Evolutionary conservation across 1,140 invertebrate genomes (phyloP), one percentile per base, ranked within the genome.

Genomic region (Mycetomoellerius zeteki): DNA sequence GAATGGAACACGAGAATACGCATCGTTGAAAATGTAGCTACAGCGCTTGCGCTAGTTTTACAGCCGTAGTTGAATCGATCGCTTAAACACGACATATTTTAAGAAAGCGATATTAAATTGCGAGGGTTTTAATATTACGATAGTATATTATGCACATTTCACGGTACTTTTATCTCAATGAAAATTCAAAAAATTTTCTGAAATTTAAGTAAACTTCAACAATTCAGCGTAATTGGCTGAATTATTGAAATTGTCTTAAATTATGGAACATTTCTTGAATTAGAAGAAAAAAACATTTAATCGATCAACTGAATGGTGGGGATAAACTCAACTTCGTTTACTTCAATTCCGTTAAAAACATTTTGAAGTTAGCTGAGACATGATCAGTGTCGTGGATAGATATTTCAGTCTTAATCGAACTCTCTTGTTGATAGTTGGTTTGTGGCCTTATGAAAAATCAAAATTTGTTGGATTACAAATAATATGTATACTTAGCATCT

Each of bases 401-500:
- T 50, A 78, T 30, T 65, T 65, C n/a, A 50, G n/a, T 16, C 10
- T 78, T 1, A 78, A 65, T 52, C 43, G 60, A 21, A 10, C 3
- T 65, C 60, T 65, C 0, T 52, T 78, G 27, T 16, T 33, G 0
- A 0, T 14, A 52, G 1, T 78, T 50, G 76, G 76, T 19, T 33
- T 78, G 12, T 78, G 76, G 76, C 60, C 76, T 16, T 78, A 37
- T 19, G 0, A 78, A 21, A 47, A 65, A 52, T 65, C 76, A 1
- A 78, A 24, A 33, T 16, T 65, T 21, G 6, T 1, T 52, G 19
- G 7, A 21, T 10, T 78, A 3, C 43, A 78, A 27, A 8, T 33
- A 3, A 33, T 52, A 7, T 65, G 43, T 6, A 8, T 58, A 2
- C 52, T 50, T 5, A 62, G 24, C 19, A 64, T 64, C 10, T 0